A percentile compares a stretch with the other conserved stretches of the same genome.
Evolutionary conservation across 30 jellyfish, hydroid and myxozoan species (phyloP).

Genomic region (Hydractinia symbiolongicarpus): DNA sequence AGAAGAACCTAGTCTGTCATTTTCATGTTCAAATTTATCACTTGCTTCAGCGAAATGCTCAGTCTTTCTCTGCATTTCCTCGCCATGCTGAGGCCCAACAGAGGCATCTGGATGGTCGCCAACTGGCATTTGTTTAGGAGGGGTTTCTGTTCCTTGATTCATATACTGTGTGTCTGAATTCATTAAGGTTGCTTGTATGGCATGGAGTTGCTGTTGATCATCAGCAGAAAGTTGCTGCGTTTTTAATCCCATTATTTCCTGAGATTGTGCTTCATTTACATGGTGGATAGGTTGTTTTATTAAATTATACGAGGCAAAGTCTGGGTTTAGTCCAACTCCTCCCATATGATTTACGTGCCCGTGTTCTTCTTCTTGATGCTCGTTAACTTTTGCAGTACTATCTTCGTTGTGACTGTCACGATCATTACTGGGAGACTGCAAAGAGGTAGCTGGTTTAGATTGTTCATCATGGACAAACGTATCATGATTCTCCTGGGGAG

Average conservation of each 20-base stretch:
- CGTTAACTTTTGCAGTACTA: neutral
- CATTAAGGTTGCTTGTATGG: conserved; percentile 26
- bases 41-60: too few species aligned
- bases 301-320: neutral
- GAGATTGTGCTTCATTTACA: conserved; percentile 17
- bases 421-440: neutral
- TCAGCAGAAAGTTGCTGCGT: conserved; percentile 13
- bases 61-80: too few species aligned
- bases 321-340: neutral
- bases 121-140: too few species aligned
- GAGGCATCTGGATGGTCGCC: too few species aligned
- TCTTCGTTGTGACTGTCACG: neutral
- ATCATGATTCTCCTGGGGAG: neutral
- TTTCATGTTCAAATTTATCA: too few species aligned
- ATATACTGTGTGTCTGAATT: conserved; percentile 8
- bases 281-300: neutral
- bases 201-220: conserved; percentile 25
- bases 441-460: neutral
- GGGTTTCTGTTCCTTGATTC: too few species aligned
- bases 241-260: neutral
- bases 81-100: too few species aligned
- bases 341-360: neutral
- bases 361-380: conserved; percentile 3
- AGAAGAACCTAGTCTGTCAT: too few species aligned
- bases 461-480: neutral